Evolutionary conservation across 2,888 invertebrate species (phyloP).

Genomic region (Melanostoma scalare): DNA sequence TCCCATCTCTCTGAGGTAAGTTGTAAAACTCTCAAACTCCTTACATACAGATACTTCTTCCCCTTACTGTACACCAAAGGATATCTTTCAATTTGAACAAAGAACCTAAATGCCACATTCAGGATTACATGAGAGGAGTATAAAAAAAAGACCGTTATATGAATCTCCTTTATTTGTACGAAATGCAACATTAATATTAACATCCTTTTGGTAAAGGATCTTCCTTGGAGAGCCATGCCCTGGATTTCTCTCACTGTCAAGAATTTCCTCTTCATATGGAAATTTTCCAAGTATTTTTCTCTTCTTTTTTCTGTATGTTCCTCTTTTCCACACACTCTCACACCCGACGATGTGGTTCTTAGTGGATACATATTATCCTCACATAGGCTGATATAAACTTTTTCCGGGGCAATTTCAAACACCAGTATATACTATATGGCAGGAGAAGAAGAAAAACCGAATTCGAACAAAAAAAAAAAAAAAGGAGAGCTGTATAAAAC

Average conservation of each 20-base stretch:
- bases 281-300: constrained; percentile 26
- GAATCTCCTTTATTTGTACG: constrained; percentile 45
- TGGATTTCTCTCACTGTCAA: background rate
- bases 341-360: constrained; percentile 22
- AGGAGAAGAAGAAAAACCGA: constrained; percentile 35
- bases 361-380: constrained; percentile 64
- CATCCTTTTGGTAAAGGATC: constrained; percentile 40
- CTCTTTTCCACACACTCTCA: constrained; percentile 30
- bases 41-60: constrained; percentile 2
- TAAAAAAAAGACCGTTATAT: constrained; percentile 17
- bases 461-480: constrained; percentile 41
- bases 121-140: constrained; percentile 42
- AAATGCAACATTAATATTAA: constrained; percentile 68
- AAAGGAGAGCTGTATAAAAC: constrained; percentile 37
- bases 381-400: constrained; percentile 63
- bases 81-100: constrained; percentile 33
- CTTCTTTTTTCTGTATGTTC: background rate
- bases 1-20: constrained; percentile 7
- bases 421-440: constrained; percentile 21
- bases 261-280: constrained; percentile 50
- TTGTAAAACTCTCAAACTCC: constrained; percentile 6
- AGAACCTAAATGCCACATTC: constrained; percentile 32
- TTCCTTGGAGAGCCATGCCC: constrained; percentile 9
- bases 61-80: constrained; percentile 2
- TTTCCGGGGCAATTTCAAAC: constrained; percentile 64